Evolutionary conservation across 2,888 invertebrate genomes (phyloP), one percentile per base, ranked within the genome.

Genomic region (Acronicta alni): DNA sequence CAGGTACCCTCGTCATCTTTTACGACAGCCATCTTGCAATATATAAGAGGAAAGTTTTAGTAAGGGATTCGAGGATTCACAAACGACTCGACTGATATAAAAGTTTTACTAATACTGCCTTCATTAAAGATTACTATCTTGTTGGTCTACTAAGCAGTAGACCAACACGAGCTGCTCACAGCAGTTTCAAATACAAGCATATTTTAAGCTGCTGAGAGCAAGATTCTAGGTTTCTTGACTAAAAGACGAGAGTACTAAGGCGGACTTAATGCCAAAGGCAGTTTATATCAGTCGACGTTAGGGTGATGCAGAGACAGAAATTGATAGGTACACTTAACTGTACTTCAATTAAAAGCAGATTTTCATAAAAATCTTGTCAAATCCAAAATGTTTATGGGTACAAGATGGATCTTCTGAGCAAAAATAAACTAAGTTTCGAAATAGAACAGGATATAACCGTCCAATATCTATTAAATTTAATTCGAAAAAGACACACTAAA

Each of bases 391-490:
- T 12, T 30, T 4, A 10, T 12, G 12, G 12, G 30, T n/a, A 15
- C 26, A 17, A 41, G n/a, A 47, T 8, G 35, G 35, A 66, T 51
- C 47, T 66, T 3, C 39, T 15, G 14, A 14, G 20, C 49, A 56
- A 56, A 48, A 66, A 52, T 47, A 67, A 66, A 42, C 30, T 49
- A 30, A 7, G 15, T 26, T 52, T 38, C 30, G 14, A 57, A 57
- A 65, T 64, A 61, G 60, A n/a, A 42, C 39, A 56, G 53, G 43
- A 61, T 46, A 48, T 49, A 67, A 46, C 23, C 41, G 60, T 42
- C 56, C 51, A 63, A 58, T 68, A 62, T 65, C 55, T 61, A 74
- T 63, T 58, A 57, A 43, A 48, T 62, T 62, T 55, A 75, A 70
- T 67, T 75, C 62, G 51, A 58, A 66, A 68, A 57, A 52, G 48